phyloP scores from a whole-genome alignment of 2,113 vertebrate species.

The Hydrolagus affinis region DNA sequence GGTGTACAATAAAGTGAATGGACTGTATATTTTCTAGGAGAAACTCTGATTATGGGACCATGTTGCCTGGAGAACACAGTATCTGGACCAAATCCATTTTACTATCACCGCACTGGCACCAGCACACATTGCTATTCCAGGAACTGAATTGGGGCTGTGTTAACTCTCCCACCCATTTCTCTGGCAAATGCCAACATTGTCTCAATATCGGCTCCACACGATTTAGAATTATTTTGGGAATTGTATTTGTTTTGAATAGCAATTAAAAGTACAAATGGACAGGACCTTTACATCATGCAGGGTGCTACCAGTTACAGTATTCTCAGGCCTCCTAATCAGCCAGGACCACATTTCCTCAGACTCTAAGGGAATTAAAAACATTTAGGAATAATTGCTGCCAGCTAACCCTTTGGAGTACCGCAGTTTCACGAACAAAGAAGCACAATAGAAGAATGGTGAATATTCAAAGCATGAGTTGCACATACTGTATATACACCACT shows the following conservation, averaged over 20 bases:
- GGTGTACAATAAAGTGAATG: too few relatives aligned
- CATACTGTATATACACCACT: too few relatives aligned
- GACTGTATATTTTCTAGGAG: too few relatives aligned
- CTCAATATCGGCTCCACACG: neutral
- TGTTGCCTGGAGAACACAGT: neutral
- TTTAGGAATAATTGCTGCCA: neutral
- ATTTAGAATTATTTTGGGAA: neutral
- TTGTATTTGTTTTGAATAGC: neutral
- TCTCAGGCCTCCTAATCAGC: neutral
- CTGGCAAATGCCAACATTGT: neutral
- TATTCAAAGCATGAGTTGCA: too few relatives aligned
- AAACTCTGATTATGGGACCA: too few relatives aligned
- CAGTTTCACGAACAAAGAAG: too few relatives aligned
- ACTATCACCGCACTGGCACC: neutral
- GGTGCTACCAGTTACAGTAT: neutral
- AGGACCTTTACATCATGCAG: neutral
- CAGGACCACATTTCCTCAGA: neutral
- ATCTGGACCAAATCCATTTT: neutral
- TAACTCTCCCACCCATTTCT: neutral
- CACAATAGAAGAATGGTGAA: too few relatives aligned
- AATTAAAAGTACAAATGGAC: neutral
- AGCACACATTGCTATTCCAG: neutral
- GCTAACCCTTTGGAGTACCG: neutral
- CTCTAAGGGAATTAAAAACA: neutral
- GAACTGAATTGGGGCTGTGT: neutral